Base-by-base conservation (phyloP, 2,113 vertebrate genomes). In the Marmota monax region DNA sequence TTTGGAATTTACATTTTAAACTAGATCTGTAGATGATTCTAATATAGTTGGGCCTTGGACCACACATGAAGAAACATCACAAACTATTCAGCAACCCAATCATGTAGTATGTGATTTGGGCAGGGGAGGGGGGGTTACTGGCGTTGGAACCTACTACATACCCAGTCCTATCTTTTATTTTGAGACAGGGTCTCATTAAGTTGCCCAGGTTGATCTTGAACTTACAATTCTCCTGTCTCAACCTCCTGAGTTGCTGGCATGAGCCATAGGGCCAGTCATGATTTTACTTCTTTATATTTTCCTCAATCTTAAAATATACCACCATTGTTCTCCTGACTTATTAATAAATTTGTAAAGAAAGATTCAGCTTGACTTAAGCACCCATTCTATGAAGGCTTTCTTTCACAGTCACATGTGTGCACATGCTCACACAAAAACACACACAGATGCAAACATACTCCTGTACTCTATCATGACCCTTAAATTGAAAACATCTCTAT, bases 281-380 rank as follows among this genome's bases (percentile, higher is more conserved):
- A 63, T 67, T 58, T 92, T 77, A 70, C 2, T 25, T 6, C 76
- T 74, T 22, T 45, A 34, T n/a, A n/a, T 18, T 87, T 73, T 39
- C 61, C 32, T 69, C 18, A 48, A 69, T 6, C 67, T 63, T 87
- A 53, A 86, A 95, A n/a, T 74, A 42, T 8, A 80, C 48, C 48
- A 70, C 48, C 78, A 88, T 70, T 88, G 48, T 51, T 69, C 69
- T 58, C 77, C 73, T 74, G 58, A 51, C 25, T 39, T 42, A 37
- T 37, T 39, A 63, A 63, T 72, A 84, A 63, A 63, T 42, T 84
- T 51, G 88, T 92, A 84, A 88, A 78, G 51, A 51, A 51, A 51
- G 51, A 84, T 77, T 92, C 78, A 89, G 90, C 34, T 89, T n/a
- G 58, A 61, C 42, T 76, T 51, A 78, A 53, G 78, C 34, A 51